Evolutionary conservation across 2,797 vertebrate genomes (phyloP).

Genomic region (Microctenopoma stevenorrisi): DNA sequence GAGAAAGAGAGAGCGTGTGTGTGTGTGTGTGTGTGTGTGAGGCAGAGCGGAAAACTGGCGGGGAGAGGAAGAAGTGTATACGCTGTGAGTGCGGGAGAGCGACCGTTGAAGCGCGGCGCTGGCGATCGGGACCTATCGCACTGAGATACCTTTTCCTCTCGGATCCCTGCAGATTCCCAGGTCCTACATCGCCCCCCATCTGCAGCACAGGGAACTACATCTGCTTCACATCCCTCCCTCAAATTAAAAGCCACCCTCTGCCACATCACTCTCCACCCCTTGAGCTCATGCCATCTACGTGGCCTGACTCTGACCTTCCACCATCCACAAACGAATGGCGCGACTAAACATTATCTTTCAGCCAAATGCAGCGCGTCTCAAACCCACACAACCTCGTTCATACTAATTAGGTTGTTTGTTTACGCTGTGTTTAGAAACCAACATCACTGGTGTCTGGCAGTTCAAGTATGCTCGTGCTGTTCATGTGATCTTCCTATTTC

Average conservation of each 20-base stretch:
- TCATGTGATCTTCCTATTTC: constrained; percentile 3
- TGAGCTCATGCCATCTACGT: constrained; percentile 66
- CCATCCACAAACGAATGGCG: constrained; percentile 2
- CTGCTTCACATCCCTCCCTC: constrained; percentile 44
- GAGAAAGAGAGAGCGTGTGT: constrained; percentile 10
- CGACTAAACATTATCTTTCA: constrained; percentile 6
- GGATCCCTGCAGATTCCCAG: constrained; percentile 65
- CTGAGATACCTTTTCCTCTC: constrained; percentile 64
- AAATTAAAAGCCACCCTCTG: constrained; percentile 22
- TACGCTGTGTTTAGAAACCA: constrained; percentile 1
- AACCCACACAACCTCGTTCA: constrained; percentile 7
- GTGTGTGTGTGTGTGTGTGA: constrained; percentile 12
- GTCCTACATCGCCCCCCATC: constrained; percentile 78
- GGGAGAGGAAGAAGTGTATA: constrained; percentile 21
- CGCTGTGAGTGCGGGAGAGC: constrained; percentile 51
- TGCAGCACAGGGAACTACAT: constrained; percentile 60
- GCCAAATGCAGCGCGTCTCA: neutral
- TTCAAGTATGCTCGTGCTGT: neutral
- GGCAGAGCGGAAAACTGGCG: constrained; percentile 22
- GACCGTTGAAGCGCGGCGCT: constrained; percentile 53
- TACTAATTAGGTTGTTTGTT: constrained; percentile 41
- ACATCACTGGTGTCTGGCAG: neutral
- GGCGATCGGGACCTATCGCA: constrained; percentile 69
- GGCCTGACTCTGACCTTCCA: constrained; percentile 63
- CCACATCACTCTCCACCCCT: constrained; percentile 45